Percentiles rank a stretch among this genome's conserved stretches.
These are phyloP conservation scores for Hydrozoanthus gracilis DNA, from an alignment of 92 coral and sea anemone species.

Conservation along the genomic window DNA sequence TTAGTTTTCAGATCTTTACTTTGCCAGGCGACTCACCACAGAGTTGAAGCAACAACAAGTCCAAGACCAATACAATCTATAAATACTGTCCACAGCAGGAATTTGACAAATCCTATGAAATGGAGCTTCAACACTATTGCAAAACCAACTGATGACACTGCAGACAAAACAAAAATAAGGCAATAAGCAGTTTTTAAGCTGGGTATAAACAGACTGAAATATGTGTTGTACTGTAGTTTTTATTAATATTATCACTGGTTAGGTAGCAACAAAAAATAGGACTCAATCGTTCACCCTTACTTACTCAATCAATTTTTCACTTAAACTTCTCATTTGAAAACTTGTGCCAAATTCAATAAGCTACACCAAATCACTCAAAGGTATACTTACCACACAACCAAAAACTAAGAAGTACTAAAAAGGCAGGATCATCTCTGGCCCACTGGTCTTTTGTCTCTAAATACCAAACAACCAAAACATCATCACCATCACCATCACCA, in stretches of 20 bases:
- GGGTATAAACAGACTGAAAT: not conserved
- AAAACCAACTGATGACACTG: slow-evolving; percentile 96
- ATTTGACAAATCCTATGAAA: slow-evolving; percentile 94
- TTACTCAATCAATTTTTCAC: no score
- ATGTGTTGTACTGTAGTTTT: no score
- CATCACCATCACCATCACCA: no score
- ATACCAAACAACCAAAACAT: not conserved
- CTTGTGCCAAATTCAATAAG: no score
- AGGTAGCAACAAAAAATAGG: no score
- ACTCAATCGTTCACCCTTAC: no score
- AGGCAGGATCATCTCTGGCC: slow-evolving; percentile 99
- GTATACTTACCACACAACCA: slow-evolving; percentile 92
- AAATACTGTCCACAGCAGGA: slow-evolving; percentile 96
- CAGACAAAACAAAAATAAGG: slow-evolving; percentile 25
- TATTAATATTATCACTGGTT: no score
- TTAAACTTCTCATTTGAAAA: not conserved
- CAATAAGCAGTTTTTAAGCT: not conserved
- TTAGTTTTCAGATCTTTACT: not conserved
- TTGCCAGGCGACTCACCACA: slow-evolving; percentile 77
- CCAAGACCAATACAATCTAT: slow-evolving; percentile 99
- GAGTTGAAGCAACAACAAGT: slow-evolving; percentile 78
- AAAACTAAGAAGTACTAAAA: slow-evolving; percentile 93
- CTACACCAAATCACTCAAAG: no score
- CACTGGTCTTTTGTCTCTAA: slow-evolving; percentile 98
- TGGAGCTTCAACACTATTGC: slow-evolving; percentile 88